Conservation (phyloP, 2,113 vertebrate genomes). For the Orthonyx spaldingii region DNA sequence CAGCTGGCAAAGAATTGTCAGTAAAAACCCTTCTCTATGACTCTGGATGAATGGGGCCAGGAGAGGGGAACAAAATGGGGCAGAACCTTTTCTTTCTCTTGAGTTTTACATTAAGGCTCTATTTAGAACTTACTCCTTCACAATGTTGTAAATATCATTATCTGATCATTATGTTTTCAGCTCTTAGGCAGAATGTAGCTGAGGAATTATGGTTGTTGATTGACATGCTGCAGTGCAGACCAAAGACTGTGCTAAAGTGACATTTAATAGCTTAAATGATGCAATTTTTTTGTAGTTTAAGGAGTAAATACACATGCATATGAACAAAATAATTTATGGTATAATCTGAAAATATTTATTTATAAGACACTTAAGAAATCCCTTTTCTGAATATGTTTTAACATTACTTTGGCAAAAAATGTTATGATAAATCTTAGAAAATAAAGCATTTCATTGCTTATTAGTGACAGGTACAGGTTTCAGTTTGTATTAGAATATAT, state of each 20-base stretch:
- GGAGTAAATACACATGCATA: neutral
- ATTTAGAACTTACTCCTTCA: neutral
- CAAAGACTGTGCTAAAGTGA: neutral
- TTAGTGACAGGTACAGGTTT: neutral
- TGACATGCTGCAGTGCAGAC: neutral
- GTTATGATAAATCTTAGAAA: neutral
- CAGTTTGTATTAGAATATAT: neutral
- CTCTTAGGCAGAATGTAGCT: neutral
- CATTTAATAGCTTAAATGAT: neutral
- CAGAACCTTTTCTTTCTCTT: neutral
- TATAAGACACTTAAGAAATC: neutral
- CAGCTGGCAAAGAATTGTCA: neutral
- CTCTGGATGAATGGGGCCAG: neutral
- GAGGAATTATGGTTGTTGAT: neutral
- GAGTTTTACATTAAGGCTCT: neutral
- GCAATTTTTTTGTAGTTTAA: neutral
- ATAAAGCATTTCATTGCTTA: neutral
- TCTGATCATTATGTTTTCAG: neutral
- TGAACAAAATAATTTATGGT: neutral
- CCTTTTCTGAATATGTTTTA: neutral
- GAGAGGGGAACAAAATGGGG: neutral
- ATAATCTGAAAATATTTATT: neutral
- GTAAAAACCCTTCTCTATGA: neutral
- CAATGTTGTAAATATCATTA: neutral
- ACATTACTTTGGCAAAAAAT: neutral